Base-by-base conservation (phyloP, 2,888 invertebrate species). In the Eilema griseolum region DNA sequence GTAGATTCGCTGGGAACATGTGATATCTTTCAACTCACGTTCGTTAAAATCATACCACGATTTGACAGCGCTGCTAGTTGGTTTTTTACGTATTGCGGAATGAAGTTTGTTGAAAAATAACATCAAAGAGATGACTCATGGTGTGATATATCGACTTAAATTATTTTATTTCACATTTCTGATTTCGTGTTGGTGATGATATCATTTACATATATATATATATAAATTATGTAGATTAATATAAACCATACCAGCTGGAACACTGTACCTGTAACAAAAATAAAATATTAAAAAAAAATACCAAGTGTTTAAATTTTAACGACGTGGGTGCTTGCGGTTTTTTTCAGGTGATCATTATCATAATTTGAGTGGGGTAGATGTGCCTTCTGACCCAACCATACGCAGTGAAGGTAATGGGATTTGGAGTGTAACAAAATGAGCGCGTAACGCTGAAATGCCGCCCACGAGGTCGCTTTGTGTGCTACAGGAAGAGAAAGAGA, bases 251-350 rank as follows among this genome's bases (percentile, higher is more conserved):
- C 80, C 73, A 67, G 28, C 72, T 77, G 70, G 70, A 78, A 71
- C 71, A 71, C 75, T 76, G 84, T 92, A 93, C 92, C 89, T 91
- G 90, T 75, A 91, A 92, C 89, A 91, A 90, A 89, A 88, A 89
- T 81, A 85, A 83, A 83, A 81, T 83, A 85, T 83, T 83, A 81
- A 80, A 82, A 74, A 63, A 71, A n/a, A n/a, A n/a, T n/a, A 67
- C 76, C 70, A 81, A 77, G 26, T 74, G 83, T 87, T 89, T 88
- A 86, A 88, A 88, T 87, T 88, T 83, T 89, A 88, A 91, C 84
- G 89, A 87, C 77, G 82, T 74, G 76, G 83, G 81, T 83, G 83
- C 84, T 88, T 88, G 85, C 80, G 83, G 84, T 85, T 89, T 88
- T 89, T 52, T 89, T 85, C 81, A 83, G 84, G 76, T 73, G 82